Base-by-base conservation (phyloP, 2,113 vertebrate species). In the Saguinus imperator region DNA sequence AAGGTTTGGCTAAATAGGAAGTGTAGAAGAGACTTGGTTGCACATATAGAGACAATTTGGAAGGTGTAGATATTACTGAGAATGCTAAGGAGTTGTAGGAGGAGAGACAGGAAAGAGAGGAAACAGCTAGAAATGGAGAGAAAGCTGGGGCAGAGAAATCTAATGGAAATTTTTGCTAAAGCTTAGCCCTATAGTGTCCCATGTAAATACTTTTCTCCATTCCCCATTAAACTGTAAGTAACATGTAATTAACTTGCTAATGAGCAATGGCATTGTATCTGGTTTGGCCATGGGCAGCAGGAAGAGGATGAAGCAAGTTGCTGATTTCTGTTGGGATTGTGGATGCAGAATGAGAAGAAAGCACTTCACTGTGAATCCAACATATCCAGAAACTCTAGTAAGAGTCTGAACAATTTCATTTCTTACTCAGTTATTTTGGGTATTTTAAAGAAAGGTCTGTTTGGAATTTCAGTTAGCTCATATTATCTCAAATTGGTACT, bases 241-340 rank as follows among this genome's bases (percentile, higher is more conserved):
- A 61, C 90, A 94, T 80, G 14, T 87, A 92, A 57, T 91, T 35
- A 75, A n/a, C 64, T 88, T 95, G 66, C 58, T 89, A 77, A 82
- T 50, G 79, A 89, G 40, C 9, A 29, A 35, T 83, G 2, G 23
- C 52, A 61, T 82, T 66, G 12, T 55, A 40, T 58, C 37, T 87
- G 20, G 77, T 27, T 55, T 86, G 80, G 43, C 48, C 25, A 61
- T 48, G 43, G 18, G 12, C 13, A 4, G 3, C 5, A 4, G 0
- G 14, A 66, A 95, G 29, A 89, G 13, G 35, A 73, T 48, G 35
- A 90, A 58, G 23, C 57, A 77, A 57, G 52, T 13, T 68, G 25
- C 29, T 40, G 52, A 90, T n/a, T 57, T 52, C 40, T 4, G 6
- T 55, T 61, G 37, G 2, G 25, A 66, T 21, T 0, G 37, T 25